Conservation (phyloP, 2,888 invertebrate species). For the Parapristionchus giblindavisi region DNA sequence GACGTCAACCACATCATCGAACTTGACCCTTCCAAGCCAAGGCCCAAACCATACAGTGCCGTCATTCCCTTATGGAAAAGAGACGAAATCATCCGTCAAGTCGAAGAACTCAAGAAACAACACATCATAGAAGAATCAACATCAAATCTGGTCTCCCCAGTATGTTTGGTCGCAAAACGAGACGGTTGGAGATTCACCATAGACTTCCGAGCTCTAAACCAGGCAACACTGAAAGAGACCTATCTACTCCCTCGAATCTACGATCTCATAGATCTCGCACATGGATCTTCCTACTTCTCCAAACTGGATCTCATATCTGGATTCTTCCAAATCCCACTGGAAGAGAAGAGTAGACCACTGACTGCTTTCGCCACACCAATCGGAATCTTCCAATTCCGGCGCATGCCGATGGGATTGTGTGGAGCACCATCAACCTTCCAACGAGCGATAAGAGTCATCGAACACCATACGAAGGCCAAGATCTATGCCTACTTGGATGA, state of each 20-base stretch:
- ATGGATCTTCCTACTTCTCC: constrained; percentile 34
- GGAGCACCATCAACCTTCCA: constrained; percentile 47
- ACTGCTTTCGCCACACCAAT: constrained; percentile 48
- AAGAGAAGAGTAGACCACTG: constrained; percentile 39
- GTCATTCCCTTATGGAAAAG: constrained; percentile 37
- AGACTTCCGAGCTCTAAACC: constrained; percentile 42
- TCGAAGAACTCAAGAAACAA: constrained; percentile 38
- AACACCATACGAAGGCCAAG: no score
- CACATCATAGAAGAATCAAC: constrained; percentile 42
- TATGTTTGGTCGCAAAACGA: constrained; percentile 42
- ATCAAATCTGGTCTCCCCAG: constrained; percentile 36
- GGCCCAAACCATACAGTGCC: constrained; percentile 36
- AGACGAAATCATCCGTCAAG: constrained; percentile 42
- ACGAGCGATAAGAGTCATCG: constrained; percentile 34
- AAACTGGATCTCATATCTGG: constrained; percentile 46
- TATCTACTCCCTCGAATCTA: constrained; percentile 32
- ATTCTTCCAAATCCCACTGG: constrained; percentile 48
- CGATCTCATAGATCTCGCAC: constrained; percentile 40
- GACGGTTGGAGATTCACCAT: constrained; percentile 39
- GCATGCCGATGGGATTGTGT: constrained; percentile 50
- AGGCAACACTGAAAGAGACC: constrained; percentile 29
- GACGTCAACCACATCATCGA: constrained; percentile 40
- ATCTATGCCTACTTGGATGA: constrained; percentile 50
- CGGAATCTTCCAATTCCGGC: constrained; percentile 45
- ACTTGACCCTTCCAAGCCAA: constrained; percentile 17